Base-by-base conservation (phyloP, 2,113 vertebrate genomes). In the Trematocara unimaculatum region DNA sequence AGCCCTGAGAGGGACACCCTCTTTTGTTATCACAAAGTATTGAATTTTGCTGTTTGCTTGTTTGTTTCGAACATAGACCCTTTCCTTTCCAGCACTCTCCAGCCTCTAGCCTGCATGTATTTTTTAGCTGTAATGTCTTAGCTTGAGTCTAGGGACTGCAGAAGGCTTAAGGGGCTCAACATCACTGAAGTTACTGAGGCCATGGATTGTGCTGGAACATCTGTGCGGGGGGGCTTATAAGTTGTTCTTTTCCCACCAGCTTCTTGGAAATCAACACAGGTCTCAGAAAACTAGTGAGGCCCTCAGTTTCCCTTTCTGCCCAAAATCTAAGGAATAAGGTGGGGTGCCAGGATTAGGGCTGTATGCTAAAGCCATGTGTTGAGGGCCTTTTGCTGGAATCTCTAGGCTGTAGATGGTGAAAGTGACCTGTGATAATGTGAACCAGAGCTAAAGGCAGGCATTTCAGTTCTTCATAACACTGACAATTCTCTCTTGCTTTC, bases 161-260 rank as follows among this genome's bases (percentile, higher is more conserved):
- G 54, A 56, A 42, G 82, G 81, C 91, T 92, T 89, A 83, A 81
- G 87, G 85, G 86, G 84, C 86, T 92, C 84, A 85, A 86, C 84
- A 83, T 88, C 84, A 49, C 67, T 82, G 85, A 85, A 84, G 87
- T 84, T 86, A 84, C 85, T 5, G 77, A 86, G 86, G 81, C 81
- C 26, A 64, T 79, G 81, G 82, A 82, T 87, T 45, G 78, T 70
- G 74, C 88, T 84, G 56, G 82, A 88, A 64, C 83, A 89, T 88
- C 81, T 85, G 64, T 82, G 53, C 1, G 2, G 6, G 13, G 31
- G 58, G 83, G 84, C 40, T 85, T 70, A 64, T 74, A 45, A 88
- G 67, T 74, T 45, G 5, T 47, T 49, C 33, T 49, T 87, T 84
- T 11, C 31, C 47, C 53, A 67, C 15, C 74, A 62, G 56, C 54